Evolutionary conservation across 2,888 invertebrate species (phyloP).

Genomic region (Drosophila suboccidentalis): DNA sequence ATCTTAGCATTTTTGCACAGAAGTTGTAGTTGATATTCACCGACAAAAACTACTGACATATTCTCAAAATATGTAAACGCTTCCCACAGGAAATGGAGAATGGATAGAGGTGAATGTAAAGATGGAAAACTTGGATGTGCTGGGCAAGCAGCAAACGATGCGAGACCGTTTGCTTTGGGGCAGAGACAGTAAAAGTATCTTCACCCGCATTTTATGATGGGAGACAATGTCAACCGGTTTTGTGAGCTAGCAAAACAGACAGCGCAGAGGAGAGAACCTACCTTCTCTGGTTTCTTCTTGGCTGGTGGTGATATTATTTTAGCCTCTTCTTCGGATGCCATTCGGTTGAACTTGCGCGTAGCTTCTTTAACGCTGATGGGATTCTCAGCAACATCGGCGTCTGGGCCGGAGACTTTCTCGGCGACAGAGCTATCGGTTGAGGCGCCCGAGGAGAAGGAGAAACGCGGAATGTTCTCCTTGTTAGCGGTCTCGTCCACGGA

Average conservation of each 20-base stretch:
- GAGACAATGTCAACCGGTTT: conserved; percentile 63
- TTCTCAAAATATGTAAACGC: neutral
- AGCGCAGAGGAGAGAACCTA: conserved; percentile 84
- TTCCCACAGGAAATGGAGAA: conserved; percentile 54
- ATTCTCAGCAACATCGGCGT: conserved; percentile 86
- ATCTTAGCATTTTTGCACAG: neutral
- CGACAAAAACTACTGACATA: conserved; percentile 8
- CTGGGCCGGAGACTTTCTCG: conserved; percentile 58
- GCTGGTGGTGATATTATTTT: conserved; percentile 86
- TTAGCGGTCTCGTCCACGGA: conserved; percentile 84
- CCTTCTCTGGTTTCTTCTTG: conserved; percentile 88
- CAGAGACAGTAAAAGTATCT: conserved; percentile 4
- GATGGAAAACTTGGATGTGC: conserved; percentile 29
- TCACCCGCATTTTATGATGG: conserved; percentile 27
- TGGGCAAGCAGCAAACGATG: conserved; percentile 51
- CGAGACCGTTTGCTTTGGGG: conserved; percentile 43
- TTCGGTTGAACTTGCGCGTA: conserved; percentile 95
- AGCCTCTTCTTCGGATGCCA: conserved; percentile 92
- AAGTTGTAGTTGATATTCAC: neutral
- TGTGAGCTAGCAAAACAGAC: neutral
- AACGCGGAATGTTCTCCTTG: conserved; percentile 83
- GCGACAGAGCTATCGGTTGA: conserved; percentile 70
- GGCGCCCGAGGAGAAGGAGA: conserved; percentile 80
- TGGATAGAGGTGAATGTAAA: conserved; percentile 3
- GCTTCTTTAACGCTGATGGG: conserved; percentile 96